Base-by-base conservation (phyloP, 2,888 invertebrate species). In the Serrognathus titanus region DNA sequence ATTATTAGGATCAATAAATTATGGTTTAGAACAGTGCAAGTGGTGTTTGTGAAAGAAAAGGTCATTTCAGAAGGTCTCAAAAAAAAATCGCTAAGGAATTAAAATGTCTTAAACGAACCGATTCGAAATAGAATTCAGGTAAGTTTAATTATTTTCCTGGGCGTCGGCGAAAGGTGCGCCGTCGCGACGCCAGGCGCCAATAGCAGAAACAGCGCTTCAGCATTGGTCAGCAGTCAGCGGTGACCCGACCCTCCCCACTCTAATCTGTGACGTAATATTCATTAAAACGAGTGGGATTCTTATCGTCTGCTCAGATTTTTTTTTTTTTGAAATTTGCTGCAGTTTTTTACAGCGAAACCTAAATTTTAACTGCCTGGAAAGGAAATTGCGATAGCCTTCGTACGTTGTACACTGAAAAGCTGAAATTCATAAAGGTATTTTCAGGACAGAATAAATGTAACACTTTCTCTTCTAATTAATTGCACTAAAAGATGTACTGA, bases 111-210 rank as follows among this genome's bases (percentile, higher is more conserved):
- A 5, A 39, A 11, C 2, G n/a, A 40, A 12, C 13, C 40, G 24
- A 31, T 31, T 31, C 24, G 24, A 31, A 31, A 31, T 6, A 31
- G 24, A 31, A 3, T 31, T 7, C 43, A 43, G 43, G 43, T 43
- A 43, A 13, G 5, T 11, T n/a, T 43, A 43, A 43, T 43, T 43
- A 20, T 31, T 31, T 31, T 11, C 10, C 62, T 62, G 71, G 69
- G 71, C 71, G 71, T 70, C 69, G 66, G 64, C 62, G 62, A 57
- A 66, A 67, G 69, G 65, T 71, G 75, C 73, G 73, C 74, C 75
- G 74, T 68, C 75, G 74, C 71, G 75, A 70, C 74, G 74, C 67
- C 57, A 54, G 62, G 64, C 73, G 71, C 77, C 77, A 77, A 75
- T 76, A 64, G 75, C 70, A 61, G 49, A 51, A 55, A 55, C 57